phyloP scores from a whole-genome alignment of 2,888 invertebrate species.

The Latheticus oryzae region DNA sequence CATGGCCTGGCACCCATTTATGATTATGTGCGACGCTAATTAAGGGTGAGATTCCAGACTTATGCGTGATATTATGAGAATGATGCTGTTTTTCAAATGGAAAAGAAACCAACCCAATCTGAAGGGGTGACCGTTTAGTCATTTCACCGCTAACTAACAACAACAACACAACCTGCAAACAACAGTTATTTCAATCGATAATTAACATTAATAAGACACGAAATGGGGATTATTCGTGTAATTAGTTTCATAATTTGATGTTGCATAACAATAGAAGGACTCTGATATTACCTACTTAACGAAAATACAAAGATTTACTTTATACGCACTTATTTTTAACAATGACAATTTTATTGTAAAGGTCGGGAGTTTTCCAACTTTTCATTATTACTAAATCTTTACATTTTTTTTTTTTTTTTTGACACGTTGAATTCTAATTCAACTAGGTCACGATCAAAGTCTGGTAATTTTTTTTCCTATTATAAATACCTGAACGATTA shows the following conservation, averaged over 20 bases:
- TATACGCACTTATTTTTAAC: slow-evolving; percentile 24
- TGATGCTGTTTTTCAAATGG: slow-evolving; percentile 24
- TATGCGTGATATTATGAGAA: slow-evolving; percentile 6
- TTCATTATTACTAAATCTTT: neutral
- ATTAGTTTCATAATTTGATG: slow-evolving; percentile 33
- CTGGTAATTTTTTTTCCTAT: neutral
- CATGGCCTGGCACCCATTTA: slow-evolving; percentile 51
- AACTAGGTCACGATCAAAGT: slow-evolving; percentile 15
- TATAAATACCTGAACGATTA: slow-evolving; percentile 30
- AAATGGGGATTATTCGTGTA: slow-evolving; percentile 19
- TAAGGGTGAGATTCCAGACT: neutral
- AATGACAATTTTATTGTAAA: slow-evolving; percentile 26
- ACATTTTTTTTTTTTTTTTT: neutral
- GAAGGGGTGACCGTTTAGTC: slow-evolving; percentile 33
- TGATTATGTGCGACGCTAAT: slow-evolving; percentile 27
- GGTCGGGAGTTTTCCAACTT: slow-evolving; percentile 4
- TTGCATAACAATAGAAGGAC: slow-evolving; percentile 40
- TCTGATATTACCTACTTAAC: slow-evolving; percentile 40
- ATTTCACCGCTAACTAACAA: slow-evolving; percentile 12
- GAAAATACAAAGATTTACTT: slow-evolving; percentile 39
- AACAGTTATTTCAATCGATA: slow-evolving; percentile 26
- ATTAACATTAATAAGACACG: slow-evolving; percentile 33
- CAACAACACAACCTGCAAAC: slow-evolving; percentile 31
- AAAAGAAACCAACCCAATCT: slow-evolving; percentile 32
- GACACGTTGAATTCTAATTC: too few relatives aligned